Conservation (phyloP, 2,888 invertebrate genomes). For the Spisula solida region DNA sequence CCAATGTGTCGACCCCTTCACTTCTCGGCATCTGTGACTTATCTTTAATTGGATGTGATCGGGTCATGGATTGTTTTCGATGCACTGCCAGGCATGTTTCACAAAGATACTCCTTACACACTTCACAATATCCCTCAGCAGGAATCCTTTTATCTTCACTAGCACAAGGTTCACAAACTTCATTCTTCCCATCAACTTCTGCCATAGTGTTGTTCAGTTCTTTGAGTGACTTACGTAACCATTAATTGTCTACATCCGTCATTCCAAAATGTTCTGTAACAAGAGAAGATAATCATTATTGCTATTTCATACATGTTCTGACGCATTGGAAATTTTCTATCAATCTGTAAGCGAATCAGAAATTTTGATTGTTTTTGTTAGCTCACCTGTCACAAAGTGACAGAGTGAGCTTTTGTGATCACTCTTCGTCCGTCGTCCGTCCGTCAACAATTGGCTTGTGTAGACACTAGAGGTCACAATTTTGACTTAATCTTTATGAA, state of each 20-base stretch:
- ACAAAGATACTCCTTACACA: slow-evolving; percentile 25
- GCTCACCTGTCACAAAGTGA: no score
- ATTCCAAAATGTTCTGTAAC: neutral
- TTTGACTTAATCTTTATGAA: no score
- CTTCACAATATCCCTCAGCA: slow-evolving; percentile 17
- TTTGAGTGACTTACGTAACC: neutral
- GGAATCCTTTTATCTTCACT: neutral
- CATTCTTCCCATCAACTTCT: neutral
- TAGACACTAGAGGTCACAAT: no score
- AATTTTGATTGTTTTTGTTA: no score
- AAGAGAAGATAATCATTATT: neutral
- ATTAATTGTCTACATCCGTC: neutral
- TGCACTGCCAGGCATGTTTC: neutral
- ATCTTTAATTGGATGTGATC: neutral
- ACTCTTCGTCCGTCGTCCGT: no score
- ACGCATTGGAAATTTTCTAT: no score
- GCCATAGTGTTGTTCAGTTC: neutral
- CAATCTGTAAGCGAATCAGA: no score
- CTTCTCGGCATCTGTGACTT: neutral
- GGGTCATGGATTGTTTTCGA: slow-evolving; percentile 8
- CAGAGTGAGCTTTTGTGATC: no score
- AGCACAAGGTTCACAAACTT: neutral
- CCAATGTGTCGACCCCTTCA: neutral
- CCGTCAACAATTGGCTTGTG: no score
- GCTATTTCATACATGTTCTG: no score